phyloP scores from a whole-genome alignment of 1,140 invertebrate species.

The Aphidius gifuensis region DNA sequence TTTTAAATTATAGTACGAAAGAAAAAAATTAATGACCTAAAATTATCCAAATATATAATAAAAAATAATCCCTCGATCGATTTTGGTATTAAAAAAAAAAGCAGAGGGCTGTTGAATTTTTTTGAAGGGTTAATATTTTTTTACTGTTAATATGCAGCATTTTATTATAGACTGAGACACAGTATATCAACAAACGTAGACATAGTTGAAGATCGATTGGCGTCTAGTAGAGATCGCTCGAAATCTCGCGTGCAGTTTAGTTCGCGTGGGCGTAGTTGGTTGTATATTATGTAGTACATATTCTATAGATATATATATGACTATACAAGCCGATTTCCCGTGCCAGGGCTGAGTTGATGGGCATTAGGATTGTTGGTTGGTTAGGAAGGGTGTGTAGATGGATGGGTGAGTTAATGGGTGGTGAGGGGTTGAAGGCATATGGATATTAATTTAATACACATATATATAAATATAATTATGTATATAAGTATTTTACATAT shows the following conservation, averaged over 20 bases:
- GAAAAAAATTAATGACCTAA: too few species aligned
- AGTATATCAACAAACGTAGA: neutral
- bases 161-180: too few species aligned
- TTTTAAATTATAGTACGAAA: too few species aligned
- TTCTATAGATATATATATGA: neutral
- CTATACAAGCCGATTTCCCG: conserved; percentile 3
- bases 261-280: conserved; percentile 10
- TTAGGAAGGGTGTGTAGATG: conserved; percentile 3
- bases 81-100: too few species aligned
- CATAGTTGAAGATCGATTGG: conserved; percentile 13
- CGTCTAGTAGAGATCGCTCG: conserved; percentile 17
- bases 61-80: too few species aligned
- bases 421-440: too few species aligned
- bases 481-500: conserved; percentile 5
- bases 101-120: too few species aligned
- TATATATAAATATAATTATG: conserved; percentile 11
- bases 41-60: too few species aligned
- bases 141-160: too few species aligned
- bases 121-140: too few species aligned
- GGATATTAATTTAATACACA: conserved; percentile 1
- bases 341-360: conserved; percentile 3
- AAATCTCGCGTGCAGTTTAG: conserved; percentile 12
- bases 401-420: too few species aligned
- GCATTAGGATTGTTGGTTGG: conserved; percentile 12
- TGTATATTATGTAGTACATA: neutral